Conservation (phyloP, 92 coral and sea anemone species). For the Parazoanthus atlanticus region DNA sequence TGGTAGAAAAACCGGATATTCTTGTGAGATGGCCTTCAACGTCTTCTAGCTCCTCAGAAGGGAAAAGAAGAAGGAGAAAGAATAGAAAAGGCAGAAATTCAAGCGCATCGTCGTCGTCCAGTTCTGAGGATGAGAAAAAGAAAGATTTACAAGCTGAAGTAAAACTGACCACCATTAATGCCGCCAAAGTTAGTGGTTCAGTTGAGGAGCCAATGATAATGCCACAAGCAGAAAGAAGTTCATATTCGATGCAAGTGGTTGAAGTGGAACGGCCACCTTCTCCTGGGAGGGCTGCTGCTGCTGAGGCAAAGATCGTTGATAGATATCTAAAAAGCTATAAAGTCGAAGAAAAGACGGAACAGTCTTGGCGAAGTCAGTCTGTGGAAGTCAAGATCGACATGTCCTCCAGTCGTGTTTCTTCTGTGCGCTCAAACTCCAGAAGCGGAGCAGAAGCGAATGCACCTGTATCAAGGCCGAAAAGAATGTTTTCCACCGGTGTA, state of each 20-base stretch:
- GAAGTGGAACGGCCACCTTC: slow-evolving; percentile 15
- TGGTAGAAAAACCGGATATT: slow-evolving; percentile 11
- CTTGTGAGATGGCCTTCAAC: slow-evolving; percentile 14
- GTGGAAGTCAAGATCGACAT: slow-evolving; percentile 30
- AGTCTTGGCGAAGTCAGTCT: not conserved
- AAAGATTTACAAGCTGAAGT: not conserved
- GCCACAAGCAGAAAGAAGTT: not conserved
- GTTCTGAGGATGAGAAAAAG: slow-evolving; percentile 7
- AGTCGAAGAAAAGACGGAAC: slow-evolving; percentile 6
- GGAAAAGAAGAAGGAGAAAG: not conserved
- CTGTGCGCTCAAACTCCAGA: not conserved
- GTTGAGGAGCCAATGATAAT: slow-evolving; percentile 7
- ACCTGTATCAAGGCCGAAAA: slow-evolving; percentile 4
- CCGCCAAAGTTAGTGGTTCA: not conserved
- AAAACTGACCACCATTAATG: not conserved
- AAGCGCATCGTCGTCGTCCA: slow-evolving; percentile 10
- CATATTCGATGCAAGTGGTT: slow-evolving; percentile 20
- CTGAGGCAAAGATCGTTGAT: slow-evolving; percentile 36
- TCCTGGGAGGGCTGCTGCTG: slow-evolving; percentile 20
- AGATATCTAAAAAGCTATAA: not conserved
- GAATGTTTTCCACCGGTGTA: slow-evolving; percentile 32
- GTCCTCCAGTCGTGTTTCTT: not conserved
- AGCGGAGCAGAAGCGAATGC: not conserved
- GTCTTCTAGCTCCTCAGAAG: slow-evolving; percentile 12
- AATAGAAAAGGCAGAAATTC: not conserved